Evolutionary conservation across 2,888 invertebrate species (phyloP).

Genomic region (Blera fallax): DNA sequence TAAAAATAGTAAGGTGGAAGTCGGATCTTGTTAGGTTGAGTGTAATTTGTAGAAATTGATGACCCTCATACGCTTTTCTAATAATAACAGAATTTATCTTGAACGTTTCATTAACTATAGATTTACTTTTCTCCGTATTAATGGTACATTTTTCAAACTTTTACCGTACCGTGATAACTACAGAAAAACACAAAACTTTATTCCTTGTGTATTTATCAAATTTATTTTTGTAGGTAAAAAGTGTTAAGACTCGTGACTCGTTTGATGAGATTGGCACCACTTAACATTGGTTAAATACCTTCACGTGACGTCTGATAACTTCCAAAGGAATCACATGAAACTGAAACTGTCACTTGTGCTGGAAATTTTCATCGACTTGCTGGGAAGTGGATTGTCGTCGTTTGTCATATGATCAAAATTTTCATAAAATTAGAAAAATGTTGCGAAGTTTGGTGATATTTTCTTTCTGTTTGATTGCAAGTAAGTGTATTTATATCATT

Average conservation of each 20-base stretch:
- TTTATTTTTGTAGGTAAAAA: too few relatives aligned
- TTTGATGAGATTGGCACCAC: conserved; percentile 27
- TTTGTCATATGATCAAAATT: conserved; percentile 81
- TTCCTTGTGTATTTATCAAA: too few relatives aligned
- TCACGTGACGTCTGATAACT: conserved; percentile 53
- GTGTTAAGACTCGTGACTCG: not conserved
- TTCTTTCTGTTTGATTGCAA: conserved; percentile 78
- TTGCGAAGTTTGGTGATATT: conserved; percentile 78
- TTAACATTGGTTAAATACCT: not conserved
- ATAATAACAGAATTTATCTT: too few relatives aligned
- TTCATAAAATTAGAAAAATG: conserved; percentile 77
- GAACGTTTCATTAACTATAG: too few relatives aligned
- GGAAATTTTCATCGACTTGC: conserved; percentile 43
- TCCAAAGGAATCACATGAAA: conserved; percentile 57
- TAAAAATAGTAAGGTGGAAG: too few relatives aligned
- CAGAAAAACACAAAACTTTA: too few relatives aligned
- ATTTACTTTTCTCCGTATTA: too few relatives aligned
- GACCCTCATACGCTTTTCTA: too few relatives aligned
- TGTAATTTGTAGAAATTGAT: too few relatives aligned
- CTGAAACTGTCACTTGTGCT: conserved; percentile 46
- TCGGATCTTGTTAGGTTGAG: too few relatives aligned
- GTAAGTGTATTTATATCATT: conserved; percentile 77
- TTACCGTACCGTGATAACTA: too few relatives aligned
- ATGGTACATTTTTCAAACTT: too few relatives aligned
- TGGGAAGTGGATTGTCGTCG: conserved; percentile 58